Evolutionary conservation across 2,888 invertebrate genomes (phyloP).

Genomic region (Phengaris arion): DNA sequence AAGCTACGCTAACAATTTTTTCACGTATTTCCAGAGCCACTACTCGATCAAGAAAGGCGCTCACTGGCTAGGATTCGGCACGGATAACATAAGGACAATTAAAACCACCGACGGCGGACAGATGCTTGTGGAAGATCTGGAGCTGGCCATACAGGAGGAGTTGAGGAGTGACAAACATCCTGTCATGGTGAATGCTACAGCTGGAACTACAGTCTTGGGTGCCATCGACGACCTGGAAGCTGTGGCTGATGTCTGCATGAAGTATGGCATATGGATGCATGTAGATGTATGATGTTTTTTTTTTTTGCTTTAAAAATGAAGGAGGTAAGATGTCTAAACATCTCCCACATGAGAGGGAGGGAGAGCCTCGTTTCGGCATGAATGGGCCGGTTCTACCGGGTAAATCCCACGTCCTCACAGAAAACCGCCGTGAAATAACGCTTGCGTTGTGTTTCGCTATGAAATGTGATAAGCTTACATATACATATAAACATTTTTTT

Average conservation of each 20-base stretch:
- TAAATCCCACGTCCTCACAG: too few species aligned
- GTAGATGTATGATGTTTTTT: slow-evolving; percentile 82
- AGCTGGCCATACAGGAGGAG: slow-evolving; percentile 74
- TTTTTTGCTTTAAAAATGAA: too few species aligned
- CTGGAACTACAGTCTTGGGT: slow-evolving; percentile 91
- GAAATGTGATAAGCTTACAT: too few species aligned
- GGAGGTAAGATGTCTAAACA: too few species aligned
- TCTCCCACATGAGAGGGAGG: too few species aligned
- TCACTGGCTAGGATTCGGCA: slow-evolving; percentile 91
- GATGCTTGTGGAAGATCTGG: slow-evolving; percentile 82
- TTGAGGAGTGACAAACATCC: slow-evolving; percentile 76
- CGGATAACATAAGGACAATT: slow-evolving; percentile 83
- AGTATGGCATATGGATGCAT: slow-evolving; percentile 87
- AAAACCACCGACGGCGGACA: slow-evolving; percentile 83
- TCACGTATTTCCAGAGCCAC: slow-evolving; percentile 79
- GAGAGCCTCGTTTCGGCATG: too few species aligned
- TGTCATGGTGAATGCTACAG: slow-evolving; percentile 86
- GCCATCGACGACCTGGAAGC: slow-evolving; percentile 87
- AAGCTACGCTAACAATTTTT: too few species aligned
- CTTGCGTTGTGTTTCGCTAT: too few species aligned
- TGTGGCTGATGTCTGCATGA: slow-evolving; percentile 84
- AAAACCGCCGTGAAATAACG: too few species aligned
- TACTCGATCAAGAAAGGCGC: slow-evolving; percentile 91
- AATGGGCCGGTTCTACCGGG: too few species aligned
- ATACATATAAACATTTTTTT: too few species aligned